Evolutionary conservation across 2,888 invertebrate genomes (phyloP).

Genomic region (Lycocerus yunnanus): DNA sequence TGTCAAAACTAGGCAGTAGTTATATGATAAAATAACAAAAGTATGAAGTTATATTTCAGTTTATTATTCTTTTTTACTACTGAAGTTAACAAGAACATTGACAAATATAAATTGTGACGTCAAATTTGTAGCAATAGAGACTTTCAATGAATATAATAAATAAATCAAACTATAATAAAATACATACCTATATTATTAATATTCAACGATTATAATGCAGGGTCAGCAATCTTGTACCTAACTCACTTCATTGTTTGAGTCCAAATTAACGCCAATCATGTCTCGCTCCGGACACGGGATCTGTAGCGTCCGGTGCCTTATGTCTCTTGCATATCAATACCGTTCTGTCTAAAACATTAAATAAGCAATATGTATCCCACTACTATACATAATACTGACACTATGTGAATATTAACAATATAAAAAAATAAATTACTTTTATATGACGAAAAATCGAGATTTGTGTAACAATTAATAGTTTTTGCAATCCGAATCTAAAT

Average conservation of each 20-base stretch:
- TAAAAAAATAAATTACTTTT: background rate
- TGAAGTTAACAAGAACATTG: background rate
- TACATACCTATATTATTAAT: background rate
- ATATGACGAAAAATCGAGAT: background rate
- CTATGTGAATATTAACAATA: background rate
- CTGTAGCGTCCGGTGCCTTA: slow-evolving; percentile 41
- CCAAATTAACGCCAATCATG: slow-evolving; percentile 29
- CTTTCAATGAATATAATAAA: background rate
- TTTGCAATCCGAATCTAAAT: background rate
- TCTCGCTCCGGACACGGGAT: slow-evolving; percentile 32
- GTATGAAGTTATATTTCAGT: background rate
- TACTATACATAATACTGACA: background rate
- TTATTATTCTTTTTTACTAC: background rate
- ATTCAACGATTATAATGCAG: slow-evolving; percentile 12
- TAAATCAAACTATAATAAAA: background rate
- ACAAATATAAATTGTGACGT: background rate
- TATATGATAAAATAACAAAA: no score
- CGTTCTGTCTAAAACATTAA: slow-evolving; percentile 26
- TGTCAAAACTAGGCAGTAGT: no score
- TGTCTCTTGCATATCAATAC: slow-evolving; percentile 47
- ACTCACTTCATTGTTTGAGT: slow-evolving; percentile 29
- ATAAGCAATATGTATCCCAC: background rate
- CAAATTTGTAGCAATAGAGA: background rate
- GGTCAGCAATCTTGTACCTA: background rate
- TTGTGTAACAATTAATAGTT: background rate